Conservation (phyloP, 2,113 vertebrate species). For the Trematocara macrostoma region DNA sequence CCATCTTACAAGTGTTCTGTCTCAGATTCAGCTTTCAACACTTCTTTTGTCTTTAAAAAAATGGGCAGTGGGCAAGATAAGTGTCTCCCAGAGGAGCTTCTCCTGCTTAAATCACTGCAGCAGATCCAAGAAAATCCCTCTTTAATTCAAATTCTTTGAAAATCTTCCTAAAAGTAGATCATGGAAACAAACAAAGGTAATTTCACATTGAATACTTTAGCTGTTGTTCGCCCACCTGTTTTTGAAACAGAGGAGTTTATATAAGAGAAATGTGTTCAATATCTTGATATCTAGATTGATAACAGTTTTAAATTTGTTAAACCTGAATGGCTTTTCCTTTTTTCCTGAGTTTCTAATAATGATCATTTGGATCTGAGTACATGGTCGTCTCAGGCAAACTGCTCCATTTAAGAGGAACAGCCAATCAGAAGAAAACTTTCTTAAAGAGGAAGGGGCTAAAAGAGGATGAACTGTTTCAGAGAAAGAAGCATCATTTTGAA, state of each 20-base stretch:
- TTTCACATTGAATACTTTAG: neutral
- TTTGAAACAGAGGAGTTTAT: neutral
- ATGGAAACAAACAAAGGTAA: neutral
- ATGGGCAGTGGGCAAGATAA: neutral
- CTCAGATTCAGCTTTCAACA: neutral
- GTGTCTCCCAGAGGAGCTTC: neutral
- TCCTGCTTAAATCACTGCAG: neutral
- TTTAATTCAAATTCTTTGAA: neutral
- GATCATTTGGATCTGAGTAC: neutral
- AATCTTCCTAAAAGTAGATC: neutral
- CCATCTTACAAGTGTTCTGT: neutral
- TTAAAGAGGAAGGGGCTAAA: neutral
- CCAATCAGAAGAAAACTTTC: neutral
- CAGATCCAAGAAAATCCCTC: neutral
- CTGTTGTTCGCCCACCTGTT: neutral
- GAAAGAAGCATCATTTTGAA: neutral
- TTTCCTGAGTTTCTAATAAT: neutral
- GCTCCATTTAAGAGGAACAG: neutral
- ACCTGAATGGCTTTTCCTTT: neutral
- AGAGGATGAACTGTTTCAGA: neutral
- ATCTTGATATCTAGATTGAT: neutral
- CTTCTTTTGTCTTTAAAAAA: neutral
- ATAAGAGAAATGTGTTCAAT: neutral
- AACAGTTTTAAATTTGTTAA: neutral
- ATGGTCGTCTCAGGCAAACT: neutral